A percentile compares a stretch with the other conserved stretches of the same genome.
Evolutionary conservation across 2,888 invertebrate species (phyloP).

Genomic region (Troides aeacus): DNA sequence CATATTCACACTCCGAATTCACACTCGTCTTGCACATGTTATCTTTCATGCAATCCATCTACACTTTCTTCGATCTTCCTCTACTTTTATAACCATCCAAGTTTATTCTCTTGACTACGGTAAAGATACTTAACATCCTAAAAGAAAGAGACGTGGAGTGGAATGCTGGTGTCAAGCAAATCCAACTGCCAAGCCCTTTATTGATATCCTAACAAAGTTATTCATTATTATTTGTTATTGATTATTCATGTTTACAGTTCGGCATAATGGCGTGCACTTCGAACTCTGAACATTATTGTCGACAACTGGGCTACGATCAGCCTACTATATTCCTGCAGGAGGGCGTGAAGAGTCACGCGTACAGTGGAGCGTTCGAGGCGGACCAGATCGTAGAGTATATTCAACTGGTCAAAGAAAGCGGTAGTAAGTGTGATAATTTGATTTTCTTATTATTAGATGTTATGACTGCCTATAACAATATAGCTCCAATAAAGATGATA

Average conservation of each 20-base stretch:
- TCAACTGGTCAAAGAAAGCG: constrained; percentile 49
- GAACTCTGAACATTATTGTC: constrained; percentile 50
- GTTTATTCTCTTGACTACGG: too few relatives aligned
- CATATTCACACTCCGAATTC: too few relatives aligned
- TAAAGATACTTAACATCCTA: too few relatives aligned
- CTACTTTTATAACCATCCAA: too few relatives aligned
- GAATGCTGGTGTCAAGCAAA: too few relatives aligned
- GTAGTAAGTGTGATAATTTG: constrained; percentile 38
- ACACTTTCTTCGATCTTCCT: too few relatives aligned
- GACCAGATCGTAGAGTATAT: constrained; percentile 53
- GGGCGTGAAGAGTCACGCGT: constrained; percentile 43
- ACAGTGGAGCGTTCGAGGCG: constrained; percentile 47
- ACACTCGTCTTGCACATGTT: too few relatives aligned
- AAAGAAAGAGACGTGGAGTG: too few relatives aligned
- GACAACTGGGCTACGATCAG: constrained; percentile 43
- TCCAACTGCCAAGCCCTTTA: neutral
- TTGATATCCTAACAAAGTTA: neutral
- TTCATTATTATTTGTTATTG: neutral
- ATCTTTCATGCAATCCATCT: too few relatives aligned
- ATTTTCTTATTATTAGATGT: too few relatives aligned
- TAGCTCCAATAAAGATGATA: too few relatives aligned
- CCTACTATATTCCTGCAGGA: constrained; percentile 52
- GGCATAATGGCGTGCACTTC: constrained; percentile 60
- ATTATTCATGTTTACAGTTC: constrained; percentile 46
- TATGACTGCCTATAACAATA: too few relatives aligned